phyloP scores from a whole-genome alignment of 2,797 vertebrate genomes.

The Squalus acanthias region DNA sequence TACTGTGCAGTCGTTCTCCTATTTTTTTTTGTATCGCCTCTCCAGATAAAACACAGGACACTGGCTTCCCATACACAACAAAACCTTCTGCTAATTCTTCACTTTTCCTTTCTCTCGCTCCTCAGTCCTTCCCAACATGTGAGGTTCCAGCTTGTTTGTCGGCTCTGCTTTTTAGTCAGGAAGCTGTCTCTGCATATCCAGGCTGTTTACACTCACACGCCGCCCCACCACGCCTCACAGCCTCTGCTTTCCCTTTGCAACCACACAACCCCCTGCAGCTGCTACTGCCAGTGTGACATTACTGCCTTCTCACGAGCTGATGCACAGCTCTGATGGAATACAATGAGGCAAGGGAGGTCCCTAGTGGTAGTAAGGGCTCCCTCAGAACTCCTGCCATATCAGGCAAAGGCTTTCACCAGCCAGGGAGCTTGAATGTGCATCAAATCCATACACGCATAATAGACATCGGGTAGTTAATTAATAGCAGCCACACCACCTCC shows the following conservation, averaged over 20 bases:
- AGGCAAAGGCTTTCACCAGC: not conserved
- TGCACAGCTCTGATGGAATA: not conserved
- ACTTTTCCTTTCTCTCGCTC: not conserved
- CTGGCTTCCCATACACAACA: not conserved
- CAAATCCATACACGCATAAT: not conserved
- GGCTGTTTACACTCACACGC: constrained; percentile 23
- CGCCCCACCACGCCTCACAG: constrained; percentile 29
- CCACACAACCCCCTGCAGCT: constrained; percentile 43
- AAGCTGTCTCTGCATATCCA: constrained; percentile 18
- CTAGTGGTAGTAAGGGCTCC: constrained; percentile 20
- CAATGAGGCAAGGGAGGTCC: constrained; percentile 36
- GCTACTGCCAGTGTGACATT: constrained; percentile 39
- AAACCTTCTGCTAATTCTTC: not conserved
- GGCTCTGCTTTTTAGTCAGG: not conserved
- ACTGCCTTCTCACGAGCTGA: constrained; percentile 40
- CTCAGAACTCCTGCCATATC: not conserved
- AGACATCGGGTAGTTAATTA: not conserved
- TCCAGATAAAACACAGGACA: not conserved
- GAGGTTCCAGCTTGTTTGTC: constrained; percentile 13
- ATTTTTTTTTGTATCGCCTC: not conserved
- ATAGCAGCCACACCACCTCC: not conserved
- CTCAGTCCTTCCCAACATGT: not conserved
- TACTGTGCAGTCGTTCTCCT: not conserved
- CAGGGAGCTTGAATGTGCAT: not conserved
- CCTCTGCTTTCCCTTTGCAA: constrained; percentile 18